A percentile compares a stretch with the other conserved stretches of the same genome.
Conservation (phyloP, 2,113 vertebrate species). For the Aviceda subcristata region DNA sequence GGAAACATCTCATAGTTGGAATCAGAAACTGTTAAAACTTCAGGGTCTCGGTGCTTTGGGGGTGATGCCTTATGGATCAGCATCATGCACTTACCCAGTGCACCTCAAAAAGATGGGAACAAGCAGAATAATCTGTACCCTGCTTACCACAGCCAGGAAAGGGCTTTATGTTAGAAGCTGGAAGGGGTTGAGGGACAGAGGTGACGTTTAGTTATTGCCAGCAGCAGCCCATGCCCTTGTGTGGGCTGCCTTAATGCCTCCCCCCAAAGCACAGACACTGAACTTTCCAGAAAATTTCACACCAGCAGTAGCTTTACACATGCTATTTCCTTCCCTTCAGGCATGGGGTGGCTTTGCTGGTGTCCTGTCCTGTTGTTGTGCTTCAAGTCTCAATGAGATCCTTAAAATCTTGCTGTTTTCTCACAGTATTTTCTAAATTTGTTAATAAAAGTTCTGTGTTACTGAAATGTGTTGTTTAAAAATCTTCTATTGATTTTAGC, state of each 20-base stretch:
- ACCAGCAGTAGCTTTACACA: accelerated
- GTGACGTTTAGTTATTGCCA: not conserved
- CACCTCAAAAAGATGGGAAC: not conserved
- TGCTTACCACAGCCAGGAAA: not conserved
- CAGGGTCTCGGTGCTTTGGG: accelerated
- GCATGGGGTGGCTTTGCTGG: not conserved
- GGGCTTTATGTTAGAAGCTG: not conserved
- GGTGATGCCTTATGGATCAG: accelerated
- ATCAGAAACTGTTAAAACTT: not conserved
- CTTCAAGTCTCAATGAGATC: not conserved
- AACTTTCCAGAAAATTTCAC: not conserved
- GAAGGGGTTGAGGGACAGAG: not conserved
- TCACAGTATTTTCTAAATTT: not conserved
- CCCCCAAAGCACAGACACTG: not conserved
- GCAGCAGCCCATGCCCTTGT: accelerated
- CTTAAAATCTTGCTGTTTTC: not conserved
- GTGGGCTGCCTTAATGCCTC: not conserved
- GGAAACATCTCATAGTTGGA: accelerated
- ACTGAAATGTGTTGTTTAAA: not conserved
- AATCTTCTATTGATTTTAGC: not conserved
- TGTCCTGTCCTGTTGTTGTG: accelerated
- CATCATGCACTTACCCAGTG: accelerated
- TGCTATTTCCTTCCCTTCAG: not conserved
- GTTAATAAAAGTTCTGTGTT: not conserved
- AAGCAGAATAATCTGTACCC: not conserved